Evolutionary conservation across 2,113 vertebrate genomes (phyloP).

Genomic region (Periophthalmodon schlosseri): DNA sequence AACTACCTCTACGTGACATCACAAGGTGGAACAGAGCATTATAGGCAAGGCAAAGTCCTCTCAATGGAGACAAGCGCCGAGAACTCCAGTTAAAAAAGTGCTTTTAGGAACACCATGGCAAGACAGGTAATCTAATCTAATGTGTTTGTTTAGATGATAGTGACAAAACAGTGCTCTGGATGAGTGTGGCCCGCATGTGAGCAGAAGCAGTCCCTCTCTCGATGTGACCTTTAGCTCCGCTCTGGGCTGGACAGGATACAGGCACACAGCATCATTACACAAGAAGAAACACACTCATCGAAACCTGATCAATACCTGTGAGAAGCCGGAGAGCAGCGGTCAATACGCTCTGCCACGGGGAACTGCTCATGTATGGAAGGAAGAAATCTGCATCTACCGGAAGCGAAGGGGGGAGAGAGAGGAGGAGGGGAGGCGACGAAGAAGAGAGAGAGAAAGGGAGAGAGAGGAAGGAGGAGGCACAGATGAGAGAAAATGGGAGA

Average conservation of each 20-base stretch:
- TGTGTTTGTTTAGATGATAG: too few relatives aligned
- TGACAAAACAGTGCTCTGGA: not conserved
- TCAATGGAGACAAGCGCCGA: too few relatives aligned
- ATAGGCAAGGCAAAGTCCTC: too few relatives aligned
- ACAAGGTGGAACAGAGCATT: too few relatives aligned
- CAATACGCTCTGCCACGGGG: constrained; percentile 55
- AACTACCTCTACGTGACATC: too few relatives aligned
- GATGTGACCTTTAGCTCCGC: constrained; percentile 44
- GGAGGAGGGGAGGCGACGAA: constrained; percentile 15
- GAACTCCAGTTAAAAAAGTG: too few relatives aligned
- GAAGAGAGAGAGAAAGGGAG: not conserved
- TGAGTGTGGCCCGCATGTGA: not conserved
- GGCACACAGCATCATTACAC: constrained; percentile 31
- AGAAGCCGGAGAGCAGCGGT: constrained; percentile 47
- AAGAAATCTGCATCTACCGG: constrained; percentile 61
- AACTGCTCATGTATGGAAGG: constrained; percentile 62
- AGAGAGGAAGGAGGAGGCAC: too few relatives aligned
- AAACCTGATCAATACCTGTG: constrained; percentile 48
- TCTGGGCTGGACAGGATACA: constrained; percentile 34
- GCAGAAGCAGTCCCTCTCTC: constrained; percentile 18
- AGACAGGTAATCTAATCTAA: not conserved
- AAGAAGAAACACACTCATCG: constrained; percentile 18
- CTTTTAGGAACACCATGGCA: too few relatives aligned
- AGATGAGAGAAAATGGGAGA: too few relatives aligned
- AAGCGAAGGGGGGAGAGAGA: constrained; percentile 17